Base-by-base conservation (phyloP, 2,888 invertebrate species). In the Lasius fuliginosus region DNA sequence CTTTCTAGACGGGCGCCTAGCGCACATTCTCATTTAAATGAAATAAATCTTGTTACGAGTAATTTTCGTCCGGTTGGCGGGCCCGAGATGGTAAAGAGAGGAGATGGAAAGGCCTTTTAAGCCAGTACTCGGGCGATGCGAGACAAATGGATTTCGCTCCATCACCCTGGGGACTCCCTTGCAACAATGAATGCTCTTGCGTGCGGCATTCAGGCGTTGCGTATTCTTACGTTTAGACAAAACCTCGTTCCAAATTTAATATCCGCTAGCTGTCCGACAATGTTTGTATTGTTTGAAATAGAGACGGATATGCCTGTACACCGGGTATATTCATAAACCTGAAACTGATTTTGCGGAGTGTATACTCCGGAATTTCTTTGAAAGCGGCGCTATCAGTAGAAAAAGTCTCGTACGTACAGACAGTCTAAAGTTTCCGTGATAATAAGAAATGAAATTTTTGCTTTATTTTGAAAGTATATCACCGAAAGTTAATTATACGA, bases 11-110 rank as follows among this genome's bases (percentile, higher is more conserved):
- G 84, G 85, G 88, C 84, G 92, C 88, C 90, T 92, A 92, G 92
- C 88, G 90, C 87, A 94, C 93, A 93, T 93, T 93, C 93, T 93
- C 93, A 94, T 93, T 93, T 93, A 93, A 93, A 93, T 92, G 94
- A 94, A 91, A 93, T 93, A 93, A 93, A 93, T 93, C 93, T 93
- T 93, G 93, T 94, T 94, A 92, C 92, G 92, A 91, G 91, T 92
- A 91, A 93, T 93, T 93, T 93, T 93, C 90, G 92, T 90, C 88
- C 83, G 90, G 87, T 68, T 68, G 84, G 76, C 89, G 86, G 76
- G 82, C 62, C 60, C 42, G 88, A 75, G 87, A 84, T 81, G 69
- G 83, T 69, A 84, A 89, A 90, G 86, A 89, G 88, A 81, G 84
- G 85, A 75, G 87, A 86, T 88, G 87, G 87, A 90, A 86, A 90